Evolutionary conservation across 2,888 invertebrate species (phyloP), one percentile per base, ranked within the genome.

Genomic region (Cyrtodaria siliqua): DNA sequence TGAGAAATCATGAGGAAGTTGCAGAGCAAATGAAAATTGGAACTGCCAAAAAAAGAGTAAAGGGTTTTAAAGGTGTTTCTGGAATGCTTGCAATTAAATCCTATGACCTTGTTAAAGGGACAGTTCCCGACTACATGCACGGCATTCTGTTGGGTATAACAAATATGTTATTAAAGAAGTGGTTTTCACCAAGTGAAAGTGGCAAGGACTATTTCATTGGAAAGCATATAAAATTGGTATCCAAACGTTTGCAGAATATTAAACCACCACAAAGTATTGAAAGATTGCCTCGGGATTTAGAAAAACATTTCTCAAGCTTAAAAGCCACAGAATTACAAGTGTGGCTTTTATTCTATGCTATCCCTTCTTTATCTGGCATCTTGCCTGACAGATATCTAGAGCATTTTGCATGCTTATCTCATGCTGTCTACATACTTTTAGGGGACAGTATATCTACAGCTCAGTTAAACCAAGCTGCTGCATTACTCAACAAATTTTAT

Each of bases 61-160:
- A 73, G 50, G 77, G 77, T 29, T 60, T 73, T 24, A 64, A 53
- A 49, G 68, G 63, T 16, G n/a, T n/a, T 16, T 68, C 77, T 49
- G 77, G 57, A 16, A 23, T 67, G n/a, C 4, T 40, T 26, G 18
- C 23, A 8, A n/a, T 67, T 29, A 16, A 29, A 18, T 57, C 20
- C 9, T 67, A 29, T 38, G 38, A 57, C 44, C 8, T 57, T 16
- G 57, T 67, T 33, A 8, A 38, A 42, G 55, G 71, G 8, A 57
- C 38, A 9, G 50, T 71, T 23, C 64, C 64, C 24, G 64, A 64
- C 29, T 64, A 64, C n/a, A 71, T 71, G 63, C 71, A 71, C 50
- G 50, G n/a, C 27, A 67, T 64, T 18, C 40, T 76, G 2, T 27
- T 79, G 16, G 71, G 75, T 2, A 49, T 75, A 2, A 63, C 24